These are phyloP conservation scores for Trichacis sp. DNA, from an alignment of 2,888 invertebrate species.

Conservation along the genomic window DNA sequence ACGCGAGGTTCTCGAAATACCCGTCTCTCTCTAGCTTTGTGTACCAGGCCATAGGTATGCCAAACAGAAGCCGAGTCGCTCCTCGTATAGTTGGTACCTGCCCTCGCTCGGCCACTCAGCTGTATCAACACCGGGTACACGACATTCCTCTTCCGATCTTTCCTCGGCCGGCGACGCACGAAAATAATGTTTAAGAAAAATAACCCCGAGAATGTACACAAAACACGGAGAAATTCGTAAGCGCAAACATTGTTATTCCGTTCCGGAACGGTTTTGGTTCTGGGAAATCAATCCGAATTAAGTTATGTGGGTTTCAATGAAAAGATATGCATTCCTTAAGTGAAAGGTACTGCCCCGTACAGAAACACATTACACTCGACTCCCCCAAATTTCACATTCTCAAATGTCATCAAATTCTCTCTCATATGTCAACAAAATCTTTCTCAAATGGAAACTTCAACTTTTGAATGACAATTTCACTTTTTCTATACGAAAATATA, in stretches of 20 bases:
- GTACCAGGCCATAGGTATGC: conserved; percentile 55
- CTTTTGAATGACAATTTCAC: too few relatives aligned
- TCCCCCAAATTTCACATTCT: too few relatives aligned
- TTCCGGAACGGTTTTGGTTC: not conserved
- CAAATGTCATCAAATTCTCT: too few relatives aligned
- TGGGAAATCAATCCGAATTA: too few relatives aligned
- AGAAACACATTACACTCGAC: too few relatives aligned
- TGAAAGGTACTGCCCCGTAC: too few relatives aligned
- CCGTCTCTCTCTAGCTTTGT: conserved; percentile 23
- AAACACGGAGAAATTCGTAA: conserved; percentile 5
- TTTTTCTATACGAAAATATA: too few relatives aligned
- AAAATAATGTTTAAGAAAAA: conserved; percentile 40
- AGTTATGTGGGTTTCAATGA: too few relatives aligned
- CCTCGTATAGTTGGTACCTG: too few relatives aligned
- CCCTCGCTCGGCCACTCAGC: conserved; percentile 66
- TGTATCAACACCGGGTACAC: conserved; percentile 69
- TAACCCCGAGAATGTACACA: conserved; percentile 19
- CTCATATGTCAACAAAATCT: too few relatives aligned
- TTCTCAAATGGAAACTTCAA: too few relatives aligned
- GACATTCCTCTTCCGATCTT: conserved; percentile 63
- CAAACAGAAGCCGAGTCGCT: conserved; percentile 66
- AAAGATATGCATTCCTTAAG: too few relatives aligned
- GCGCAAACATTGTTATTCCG: conserved; percentile 6
- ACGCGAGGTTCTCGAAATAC: conserved; percentile 9
- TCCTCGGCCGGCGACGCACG: conserved; percentile 23